Evolutionary conservation across 1,140 invertebrate species (phyloP), one percentile per base, ranked within the genome.

Genomic region (Cylas formicarius): DNA sequence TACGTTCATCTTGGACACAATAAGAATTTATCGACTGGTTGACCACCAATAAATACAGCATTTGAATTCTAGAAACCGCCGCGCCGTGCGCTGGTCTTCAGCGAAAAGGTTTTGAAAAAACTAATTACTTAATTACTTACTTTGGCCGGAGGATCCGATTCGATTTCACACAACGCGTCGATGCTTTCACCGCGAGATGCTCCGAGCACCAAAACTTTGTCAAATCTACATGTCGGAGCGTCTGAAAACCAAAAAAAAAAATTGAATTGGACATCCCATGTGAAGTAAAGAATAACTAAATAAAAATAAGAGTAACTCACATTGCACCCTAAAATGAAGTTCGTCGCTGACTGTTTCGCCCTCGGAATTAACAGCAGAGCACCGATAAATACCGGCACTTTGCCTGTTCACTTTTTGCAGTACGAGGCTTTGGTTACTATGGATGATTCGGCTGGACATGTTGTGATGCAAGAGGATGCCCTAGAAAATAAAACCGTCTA

Each of bases 101-200:
- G 19, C 23, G 8, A 9, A 32, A 9, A 9, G 7, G 11, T 32
- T 32, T 7, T 32, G 1, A 26, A 26, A 26, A 9, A n/a, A 9
- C n/a, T 26, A 26, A 9, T 26, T n/a, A 9, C 24, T 9, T 34
- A 19, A 9, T 37, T 11, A 5, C n/a, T 8, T 48, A 48, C 46
- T 27, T 76, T 73, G 11, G 85, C 86, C 9, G 82, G 82, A 1
- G 89, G 88, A 73, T 90, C 86, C 1, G 88, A 84, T 61, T 90
- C 85, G 46, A 92, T 83, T 64, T 82, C 81, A 66, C 89, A 93
- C 11, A 77, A 74, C 51, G 92, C 86, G 63, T 89, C 80, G 28
- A 89, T 74, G 14, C 78, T 79, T 68, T 92, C 89, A 40, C 82
- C 81, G 22, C 84, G 72, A 21, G 86, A 89, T 37, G 86, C 86